A percentile compares a stretch with the other conserved stretches of the same genome.
Conservation (phyloP, 2,888 invertebrate genomes). For the Calliopum simillimum region DNA sequence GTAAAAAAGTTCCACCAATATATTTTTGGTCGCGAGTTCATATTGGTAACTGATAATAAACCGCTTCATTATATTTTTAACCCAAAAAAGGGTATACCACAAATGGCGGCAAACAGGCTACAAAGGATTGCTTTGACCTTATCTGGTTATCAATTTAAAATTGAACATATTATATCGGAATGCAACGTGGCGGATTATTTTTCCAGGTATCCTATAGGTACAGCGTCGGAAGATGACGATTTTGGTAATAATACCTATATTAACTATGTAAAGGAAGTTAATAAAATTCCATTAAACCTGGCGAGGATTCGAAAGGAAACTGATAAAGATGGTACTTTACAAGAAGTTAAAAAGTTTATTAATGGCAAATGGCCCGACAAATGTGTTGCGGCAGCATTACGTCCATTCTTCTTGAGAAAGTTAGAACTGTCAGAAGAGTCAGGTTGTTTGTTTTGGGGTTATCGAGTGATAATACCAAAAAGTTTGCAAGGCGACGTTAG, state of each 20-base stretch:
- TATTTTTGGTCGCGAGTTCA: too few relatives aligned
- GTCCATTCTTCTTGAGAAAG: constrained; percentile 34
- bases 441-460: too few relatives aligned
- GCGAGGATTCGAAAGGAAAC: constrained; percentile 1
- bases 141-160: constrained; percentile 47
- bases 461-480: too few relatives aligned
- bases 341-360: constrained; percentile 12
- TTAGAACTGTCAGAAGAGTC: too few relatives aligned
- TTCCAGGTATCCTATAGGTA: not conserved
- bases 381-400: constrained; percentile 17
- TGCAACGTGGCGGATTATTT: constrained; percentile 43
- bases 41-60: too few relatives aligned
- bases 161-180: constrained; percentile 43
- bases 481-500: constrained; percentile 11
- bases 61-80: too few relatives aligned
- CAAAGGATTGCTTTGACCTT: too few relatives aligned
- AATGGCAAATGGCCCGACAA: constrained; percentile 24
- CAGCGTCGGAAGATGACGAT: too few relatives aligned
- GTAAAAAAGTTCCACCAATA: too few relatives aligned
- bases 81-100: too few relatives aligned
- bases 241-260: too few relatives aligned
- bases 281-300: not conserved
- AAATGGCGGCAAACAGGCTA: too few relatives aligned
- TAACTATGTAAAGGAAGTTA: not conserved
- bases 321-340: not conserved